Evolutionary conservation across 1,140 invertebrate genomes (phyloP), one percentile per base, ranked within the genome.

Genomic region (Octopus bimaculoides): DNA sequence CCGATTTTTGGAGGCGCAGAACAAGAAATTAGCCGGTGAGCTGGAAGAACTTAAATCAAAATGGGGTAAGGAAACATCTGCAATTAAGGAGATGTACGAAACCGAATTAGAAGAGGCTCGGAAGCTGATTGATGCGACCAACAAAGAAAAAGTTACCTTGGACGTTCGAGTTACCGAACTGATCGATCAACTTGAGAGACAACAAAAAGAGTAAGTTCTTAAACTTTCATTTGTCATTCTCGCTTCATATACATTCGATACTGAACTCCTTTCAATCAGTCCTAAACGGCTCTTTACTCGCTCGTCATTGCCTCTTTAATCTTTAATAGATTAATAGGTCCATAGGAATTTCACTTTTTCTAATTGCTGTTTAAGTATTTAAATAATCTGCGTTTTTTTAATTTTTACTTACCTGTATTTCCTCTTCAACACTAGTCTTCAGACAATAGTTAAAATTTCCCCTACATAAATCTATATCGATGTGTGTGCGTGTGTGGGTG

Each of bases 1-100:
- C n/a, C 88, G 91, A 71, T 92, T 91, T 81, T 85, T 92, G 26
- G 91, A 92, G 80, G 91, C 91, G 26, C 90, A 91, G 82, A 91
- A 90, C 84, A 87, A 90, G 78, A 91, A 91, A 80, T 83, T 92
- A 55, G 91, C 88, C 71, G 86, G 88, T 20, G 91, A 92, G 82
- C 83, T 91, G 75, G 89, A 91, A 61, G 85, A 87, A 56, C 83
- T 92, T 75, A 89, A 88, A 77, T 86, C 87, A 53, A 88, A 90
- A 83, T 91, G 89, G 88, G 91, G 91, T 41, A 89, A 90, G 79
- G 91, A 91, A 84, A 90, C 91, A 2, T 84, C 81, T 73, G 88
- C 85, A 78, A 88, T 92, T 77, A 91, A 91, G 83, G 86, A 88
- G 54, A 91, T 92, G 88, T 92, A 91, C 84, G 91, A 92, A 77